Base-by-base conservation (phyloP, 2,113 vertebrate species). In the Falcunculus frontatus region DNA sequence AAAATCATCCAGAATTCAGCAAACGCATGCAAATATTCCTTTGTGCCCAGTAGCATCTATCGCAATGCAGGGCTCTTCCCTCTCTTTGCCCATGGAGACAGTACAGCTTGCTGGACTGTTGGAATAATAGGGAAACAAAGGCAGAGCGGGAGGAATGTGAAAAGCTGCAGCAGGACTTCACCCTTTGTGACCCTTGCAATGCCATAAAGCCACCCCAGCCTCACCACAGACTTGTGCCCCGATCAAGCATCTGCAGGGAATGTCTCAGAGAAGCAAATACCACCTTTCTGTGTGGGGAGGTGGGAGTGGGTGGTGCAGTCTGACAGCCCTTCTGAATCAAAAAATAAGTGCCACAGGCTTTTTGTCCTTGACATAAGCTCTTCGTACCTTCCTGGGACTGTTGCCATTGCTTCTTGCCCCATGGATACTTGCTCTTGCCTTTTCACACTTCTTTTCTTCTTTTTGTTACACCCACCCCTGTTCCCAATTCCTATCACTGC, bases 161-260 rank as follows among this genome's bases (percentile, higher is more conserved):
- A 85, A 73, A 82, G 33, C 3, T 60, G 22, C 65, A 69, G 29
- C 19, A 50, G 21, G 16, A 32, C 23, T 62, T 52, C 26, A 5
- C 4, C 37, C 15, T 75, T 11, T 69, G 10, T 95, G 19, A 14
- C 57, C 22, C 32, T 82, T 78, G 10, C 30, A 41, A 30, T 44
- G 70, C 16, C 26, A 8, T 25, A 64, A 76, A 91, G 20, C 13
- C 57, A 37, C 35, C 17, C 35, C 60, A 84, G 41, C 42, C 27
- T 72, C 0, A 0, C n/a, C 33, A 13, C 19, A 30, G 42, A 17
- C 9, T 29, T 41, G 32, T 83, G 50, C 32, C 44, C 57, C 47
- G 27, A 39, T 27, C 29, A n/a, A 3, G 0, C n/a, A 16, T 25
- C 56, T 59, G 42, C 47, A 47, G 30, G 12, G 39, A 50, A 50